Evolutionary conservation across 2,113 vertebrate species (phyloP), one percentile per base, ranked within the genome.

Genomic region (Chionodraco myersi): DNA sequence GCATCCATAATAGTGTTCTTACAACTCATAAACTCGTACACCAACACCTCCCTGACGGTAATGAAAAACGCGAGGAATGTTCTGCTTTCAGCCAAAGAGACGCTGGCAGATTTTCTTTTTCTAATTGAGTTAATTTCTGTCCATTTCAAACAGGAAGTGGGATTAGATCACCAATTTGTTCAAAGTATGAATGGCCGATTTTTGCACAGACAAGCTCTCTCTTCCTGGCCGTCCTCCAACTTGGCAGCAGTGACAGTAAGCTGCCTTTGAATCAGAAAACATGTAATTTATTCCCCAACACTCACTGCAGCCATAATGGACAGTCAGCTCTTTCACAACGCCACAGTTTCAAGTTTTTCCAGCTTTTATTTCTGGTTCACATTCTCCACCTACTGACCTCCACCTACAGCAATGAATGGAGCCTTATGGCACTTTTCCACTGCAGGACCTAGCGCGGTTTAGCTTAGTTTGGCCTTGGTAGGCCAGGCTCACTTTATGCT

Each of bases 261-360:
- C 87, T 74, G 81, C 88, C 89, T 88, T 90, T 76, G 91, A 88
- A 91, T 84, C 73, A 80, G 74, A 90, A 86, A 90, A 88, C 79
- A 89, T 87, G 81, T 86, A 72, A 83, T 88, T 88, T 77, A 87
- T 85, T 87, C 82, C 74, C 57, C 58, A 26, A 74, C 79, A 63
- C 78, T 72, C 64, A 15, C 75, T 41, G 66, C 49, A 9, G 84
- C 82, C 56, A 57, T 76, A 66, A 85, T 49, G 67, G 56, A 86
- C 67, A 79, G 63, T 80, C 12, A 8, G 7, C 53, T 61, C 54
- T 76, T 85, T 79, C 72, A 89, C 79, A 74, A 7, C 67, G 53
- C 12, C 16, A 1, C 34, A 51, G 75, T 15, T 57, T 68, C 23
- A 10, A 41, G 36, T 60, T 45, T 53, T 68, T 54, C 12, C 12